Conservation (phyloP, 2,113 vertebrate species). For the Ictalurus punctatus region DNA sequence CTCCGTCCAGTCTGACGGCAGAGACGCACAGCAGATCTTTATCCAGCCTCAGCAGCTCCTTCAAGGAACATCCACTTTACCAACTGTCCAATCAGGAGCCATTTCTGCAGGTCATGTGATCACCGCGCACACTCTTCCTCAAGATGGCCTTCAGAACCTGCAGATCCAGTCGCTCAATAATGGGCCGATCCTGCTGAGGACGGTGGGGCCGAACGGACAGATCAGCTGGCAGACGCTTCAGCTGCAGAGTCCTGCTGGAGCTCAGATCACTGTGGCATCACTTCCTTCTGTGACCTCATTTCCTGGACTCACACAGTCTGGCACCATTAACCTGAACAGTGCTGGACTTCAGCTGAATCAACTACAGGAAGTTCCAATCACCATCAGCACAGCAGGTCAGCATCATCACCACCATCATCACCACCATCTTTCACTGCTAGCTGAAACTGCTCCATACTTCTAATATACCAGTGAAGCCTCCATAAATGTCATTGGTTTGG, state of each 20-base stretch:
- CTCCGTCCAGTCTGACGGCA: constrained; percentile 69
- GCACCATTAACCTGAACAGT: constrained; percentile 91
- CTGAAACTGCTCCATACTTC: neutral
- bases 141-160: constrained; percentile 91
- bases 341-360: constrained; percentile 93
- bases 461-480: neutral
- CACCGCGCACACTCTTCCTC: constrained; percentile 85
- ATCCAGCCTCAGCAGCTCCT: constrained; percentile 85
- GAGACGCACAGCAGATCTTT: constrained; percentile 76
- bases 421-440: neutral
- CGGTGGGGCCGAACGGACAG: constrained; percentile 91
- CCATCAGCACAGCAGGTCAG: constrained; percentile 86
- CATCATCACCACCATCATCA: neutral
- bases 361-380: constrained; percentile 86
- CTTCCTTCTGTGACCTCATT: constrained; percentile 77
- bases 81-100: constrained; percentile 81
- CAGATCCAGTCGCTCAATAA: constrained; percentile 90
- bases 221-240: constrained; percentile 98
- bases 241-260: constrained; percentile 87
- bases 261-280: constrained; percentile 92
- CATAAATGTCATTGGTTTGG: too few species aligned
- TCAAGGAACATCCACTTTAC: constrained; percentile 82
- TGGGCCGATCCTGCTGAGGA: constrained; percentile 89
- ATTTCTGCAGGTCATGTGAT: constrained; percentile 84
- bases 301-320: constrained; percentile 79